Base-by-base conservation (phyloP, 2,797 vertebrate genomes). In the Chaetodon trifasciatus region DNA sequence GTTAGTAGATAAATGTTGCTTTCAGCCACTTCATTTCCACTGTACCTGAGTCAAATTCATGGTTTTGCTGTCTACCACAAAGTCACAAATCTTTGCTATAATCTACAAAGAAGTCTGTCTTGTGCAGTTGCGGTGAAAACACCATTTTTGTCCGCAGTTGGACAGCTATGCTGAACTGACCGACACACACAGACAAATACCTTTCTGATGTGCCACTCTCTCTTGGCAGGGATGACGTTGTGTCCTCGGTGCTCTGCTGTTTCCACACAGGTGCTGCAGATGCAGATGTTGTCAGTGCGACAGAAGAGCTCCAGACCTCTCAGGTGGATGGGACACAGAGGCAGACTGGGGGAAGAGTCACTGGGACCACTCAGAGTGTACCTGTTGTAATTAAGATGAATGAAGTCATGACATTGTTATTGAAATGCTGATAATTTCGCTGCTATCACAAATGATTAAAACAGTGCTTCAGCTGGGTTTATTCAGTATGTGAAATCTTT, bases 191-290 rank as follows among this genome's bases (percentile, higher is more conserved):
- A 56, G 24, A 74, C 53, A 74, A 10, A 44, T 55, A 35, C 95
- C 93, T 95, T 96, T 74, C 86, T 95, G 42, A 94, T 90, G 11
- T 88, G 82, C 94, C 94, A 96, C 84, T 95, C 95, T 60, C 90
- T 92, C 74, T 91, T 89, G n/a, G 92, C 94, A 0, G 89, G 82
- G 5, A 74, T 50, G 32, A 91, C 4, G 11, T 9, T 49, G 88
- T 96, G 95, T 4, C 93, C 92, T 1, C 57, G 23, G 83, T 96
- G 95, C 13, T 91, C 93, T 0, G 12, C 62, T 0, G 58, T 71
- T 72, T 94, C 94, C 49, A 86, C 42, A 24, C 95, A 96, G 0
- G 24, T 0, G 7, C 74, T 55, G 67, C 95, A 96, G 60, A 96
- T 50, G 15, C 91, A 95, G 16, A 17, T 39, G 85, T 94, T 93